Evolutionary conservation across 2,797 vertebrate genomes (phyloP).

Genomic region (Agapornis canus): DNA sequence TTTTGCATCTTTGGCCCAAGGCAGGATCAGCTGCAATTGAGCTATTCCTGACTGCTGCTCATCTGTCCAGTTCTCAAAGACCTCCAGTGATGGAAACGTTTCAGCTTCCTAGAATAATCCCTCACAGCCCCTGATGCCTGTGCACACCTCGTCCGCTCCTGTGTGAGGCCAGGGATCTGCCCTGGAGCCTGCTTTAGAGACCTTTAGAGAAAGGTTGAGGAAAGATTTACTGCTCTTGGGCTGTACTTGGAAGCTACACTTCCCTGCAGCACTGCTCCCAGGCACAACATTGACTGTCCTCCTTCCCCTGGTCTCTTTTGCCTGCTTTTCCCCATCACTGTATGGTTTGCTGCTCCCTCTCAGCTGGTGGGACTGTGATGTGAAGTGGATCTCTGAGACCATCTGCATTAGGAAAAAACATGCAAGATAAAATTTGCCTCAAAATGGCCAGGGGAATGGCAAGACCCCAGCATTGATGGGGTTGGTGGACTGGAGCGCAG

Average conservation of each 20-base stretch:
- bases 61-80: not conserved
- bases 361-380: not conserved
- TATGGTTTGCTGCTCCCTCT: not conserved
- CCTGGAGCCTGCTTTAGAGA: not conserved
- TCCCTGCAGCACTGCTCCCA: not conserved
- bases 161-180: not conserved
- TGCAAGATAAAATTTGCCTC: not conserved
- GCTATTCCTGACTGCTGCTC: not conserved
- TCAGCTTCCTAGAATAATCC: constrained; percentile 16
- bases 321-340: not conserved
- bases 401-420: not conserved
- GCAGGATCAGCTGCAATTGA: not conserved
- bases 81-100: not conserved
- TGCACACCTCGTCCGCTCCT: not conserved
- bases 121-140: not conserved
- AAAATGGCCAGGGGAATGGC: not conserved
- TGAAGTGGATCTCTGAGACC: not conserved
- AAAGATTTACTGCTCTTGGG: rapidly evolving
- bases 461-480: not conserved
- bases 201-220: not conserved
- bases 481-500: not conserved
- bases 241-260: rapidly evolving
- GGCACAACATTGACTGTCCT: not conserved
- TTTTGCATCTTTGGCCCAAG: not conserved
- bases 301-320: not conserved